A percentile compares a stretch with the other conserved stretches of the same genome.
Evolutionary conservation across 2,888 invertebrate species (phyloP).

Genomic region (Pseudolycoriella hygida): DNA sequence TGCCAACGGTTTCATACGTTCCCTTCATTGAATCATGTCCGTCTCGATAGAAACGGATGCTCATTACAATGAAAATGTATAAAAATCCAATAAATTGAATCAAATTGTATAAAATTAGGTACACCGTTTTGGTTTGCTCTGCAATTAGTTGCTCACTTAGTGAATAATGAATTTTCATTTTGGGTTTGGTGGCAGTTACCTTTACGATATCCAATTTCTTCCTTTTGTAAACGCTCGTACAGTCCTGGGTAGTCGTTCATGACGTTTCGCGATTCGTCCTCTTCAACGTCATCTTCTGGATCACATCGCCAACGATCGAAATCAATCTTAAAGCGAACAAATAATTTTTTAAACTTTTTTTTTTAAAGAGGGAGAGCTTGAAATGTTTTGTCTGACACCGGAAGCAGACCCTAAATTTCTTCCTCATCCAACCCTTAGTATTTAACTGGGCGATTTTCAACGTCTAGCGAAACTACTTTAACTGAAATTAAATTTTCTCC

Average conservation of each 20-base stretch:
- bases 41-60: slow-evolving; percentile 53
- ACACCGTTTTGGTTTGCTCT: slow-evolving; percentile 46
- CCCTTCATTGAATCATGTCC: slow-evolving; percentile 48
- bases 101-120: slow-evolving; percentile 74
- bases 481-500: no score
- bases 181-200: slow-evolving; percentile 31
- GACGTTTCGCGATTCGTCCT: slow-evolving; percentile 50
- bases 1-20: slow-evolving; percentile 56
- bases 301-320: slow-evolving; percentile 78
- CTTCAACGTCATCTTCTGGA: slow-evolving; percentile 44
- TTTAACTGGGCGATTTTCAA: no score
- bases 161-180: no score
- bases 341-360: neutral
- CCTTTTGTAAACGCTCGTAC: slow-evolving; percentile 52
- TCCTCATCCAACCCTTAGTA: no score
- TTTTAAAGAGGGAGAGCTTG: neutral
- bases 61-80: slow-evolving; percentile 56
- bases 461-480: no score
- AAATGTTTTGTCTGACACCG: no score
- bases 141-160: neutral
- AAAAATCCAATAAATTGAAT: slow-evolving; percentile 75
- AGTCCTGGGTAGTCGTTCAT: slow-evolving; percentile 62
- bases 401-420: no score
- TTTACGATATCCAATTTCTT: slow-evolving; percentile 60
- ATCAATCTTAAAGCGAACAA: slow-evolving; percentile 42